Evolutionary conservation across 1,140 invertebrate species (phyloP).

Genomic region (Aphis gossypii): DNA sequence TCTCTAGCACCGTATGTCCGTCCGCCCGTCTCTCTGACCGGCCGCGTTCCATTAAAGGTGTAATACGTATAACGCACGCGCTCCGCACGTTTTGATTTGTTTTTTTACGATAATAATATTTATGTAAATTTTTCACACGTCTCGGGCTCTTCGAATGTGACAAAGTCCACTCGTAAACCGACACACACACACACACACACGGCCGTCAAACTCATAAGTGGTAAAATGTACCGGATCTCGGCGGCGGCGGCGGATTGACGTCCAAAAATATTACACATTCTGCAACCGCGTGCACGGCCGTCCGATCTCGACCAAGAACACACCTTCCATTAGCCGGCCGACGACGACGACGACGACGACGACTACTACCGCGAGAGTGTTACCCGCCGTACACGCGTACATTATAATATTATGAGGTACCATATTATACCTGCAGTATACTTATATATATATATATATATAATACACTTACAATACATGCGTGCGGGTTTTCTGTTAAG

Average conservation of each 20-base stretch:
- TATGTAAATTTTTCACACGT: neutral
- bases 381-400: neutral
- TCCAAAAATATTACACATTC: neutral
- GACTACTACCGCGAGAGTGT: neutral
- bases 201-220: too few species aligned
- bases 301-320: neutral
- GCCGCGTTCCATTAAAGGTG: neutral
- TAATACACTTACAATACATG: neutral
- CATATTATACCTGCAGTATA: neutral
- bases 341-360: neutral
- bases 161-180: neutral
- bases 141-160: neutral
- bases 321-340: neutral
- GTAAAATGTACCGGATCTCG: neutral
- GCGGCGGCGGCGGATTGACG: neutral
- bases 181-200: neutral
- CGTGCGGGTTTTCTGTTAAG: neutral
- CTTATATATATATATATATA: too few species aligned
- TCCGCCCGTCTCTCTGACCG: neutral
- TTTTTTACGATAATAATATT: neutral
- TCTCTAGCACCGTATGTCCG: neutral
- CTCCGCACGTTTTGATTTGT: neutral
- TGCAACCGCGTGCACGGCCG: neutral
- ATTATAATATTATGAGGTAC: neutral
- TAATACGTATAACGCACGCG: neutral